Base-by-base conservation (phyloP, 2,797 vertebrate genomes). In the Hypotaenidia philippensis region DNA sequence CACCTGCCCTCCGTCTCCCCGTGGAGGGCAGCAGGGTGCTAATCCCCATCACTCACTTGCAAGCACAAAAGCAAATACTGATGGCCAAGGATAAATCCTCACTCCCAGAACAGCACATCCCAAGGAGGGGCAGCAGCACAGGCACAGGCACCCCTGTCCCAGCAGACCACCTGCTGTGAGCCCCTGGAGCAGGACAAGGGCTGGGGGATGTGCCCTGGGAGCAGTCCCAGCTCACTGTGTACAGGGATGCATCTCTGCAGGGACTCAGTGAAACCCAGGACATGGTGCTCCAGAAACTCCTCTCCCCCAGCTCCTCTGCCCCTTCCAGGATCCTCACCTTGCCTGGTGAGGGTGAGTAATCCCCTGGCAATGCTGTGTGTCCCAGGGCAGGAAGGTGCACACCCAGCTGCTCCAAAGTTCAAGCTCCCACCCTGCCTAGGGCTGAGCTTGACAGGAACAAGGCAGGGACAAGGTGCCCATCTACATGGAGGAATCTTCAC, bases 331-430 rank as follows among this genome's bases (percentile, higher is more conserved):
- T 84, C 27, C 61, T 34, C 47, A 0, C 1, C 0, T 9, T 45
- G 16, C 4, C 82, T 50, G 0, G 0, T 83, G 93, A 94, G 38
- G 0, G 0, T 85, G 93, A 94, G 38, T 72, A 85, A 94, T 41
- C 36, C 78, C 10, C 63, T 0, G 1, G 83, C 74, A 84, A 63
- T 64, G 81, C 74, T 0, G 3, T 36, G 40, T 63, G 41, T 91
- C 44, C 65, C 1, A 49, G 34, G 47, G 40, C 45, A 56, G 82
- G 91, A 83, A 34, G 64, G 21, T 4, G 4, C 71, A 70, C 71
- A 27, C 82, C 87, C 87, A 40, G 64, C 25, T 29, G 85, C 83
- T 93, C 87, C 85, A 61, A 81, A 97, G 91, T 86, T 80, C 94
- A 94, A 17, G 85, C 49, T 87, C 72, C 90, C 89, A 68, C 92